Evolutionary conservation across 2,888 invertebrate genomes (phyloP).

Genomic region (Leucophenga maculata): DNA sequence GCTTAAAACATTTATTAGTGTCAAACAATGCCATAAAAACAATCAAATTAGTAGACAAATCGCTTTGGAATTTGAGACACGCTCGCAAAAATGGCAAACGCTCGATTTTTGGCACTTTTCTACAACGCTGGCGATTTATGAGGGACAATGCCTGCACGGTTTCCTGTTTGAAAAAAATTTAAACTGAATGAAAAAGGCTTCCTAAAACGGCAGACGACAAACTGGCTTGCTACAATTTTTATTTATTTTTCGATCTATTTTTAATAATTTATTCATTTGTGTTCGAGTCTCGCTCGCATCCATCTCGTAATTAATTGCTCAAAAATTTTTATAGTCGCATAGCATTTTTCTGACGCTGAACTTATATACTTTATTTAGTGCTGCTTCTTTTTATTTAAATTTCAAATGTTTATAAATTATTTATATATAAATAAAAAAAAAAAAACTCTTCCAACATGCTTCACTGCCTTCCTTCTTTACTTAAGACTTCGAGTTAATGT

Average conservation of each 20-base stretch:
- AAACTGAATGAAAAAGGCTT: not conserved
- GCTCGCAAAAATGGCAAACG: not conserved
- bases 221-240: not conserved
- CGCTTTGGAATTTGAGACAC: not conserved
- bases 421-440: constrained; percentile 45
- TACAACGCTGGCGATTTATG: not conserved
- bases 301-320: constrained; percentile 42
- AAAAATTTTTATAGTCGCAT: constrained; percentile 40
- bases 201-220: not conserved
- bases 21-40: constrained; percentile 15
- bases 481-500: not conserved
- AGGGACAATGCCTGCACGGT: not conserved
- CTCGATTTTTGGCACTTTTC: constrained; percentile 13
- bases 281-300: not conserved
- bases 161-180: constrained; percentile 1
- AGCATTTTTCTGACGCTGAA: not conserved
- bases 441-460: constrained; percentile 19
- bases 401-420: constrained; percentile 51
- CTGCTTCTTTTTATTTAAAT: constrained; percentile 16
- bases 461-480: constrained; percentile 6
- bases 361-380: not conserved
- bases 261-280: too few relatives aligned
- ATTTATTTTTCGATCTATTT: too few relatives aligned
- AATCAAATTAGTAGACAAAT: constrained; percentile 8
- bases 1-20: constrained; percentile 35